Base-by-base conservation (phyloP, 2,888 invertebrate genomes). In the Oscheius onirici region DNA sequence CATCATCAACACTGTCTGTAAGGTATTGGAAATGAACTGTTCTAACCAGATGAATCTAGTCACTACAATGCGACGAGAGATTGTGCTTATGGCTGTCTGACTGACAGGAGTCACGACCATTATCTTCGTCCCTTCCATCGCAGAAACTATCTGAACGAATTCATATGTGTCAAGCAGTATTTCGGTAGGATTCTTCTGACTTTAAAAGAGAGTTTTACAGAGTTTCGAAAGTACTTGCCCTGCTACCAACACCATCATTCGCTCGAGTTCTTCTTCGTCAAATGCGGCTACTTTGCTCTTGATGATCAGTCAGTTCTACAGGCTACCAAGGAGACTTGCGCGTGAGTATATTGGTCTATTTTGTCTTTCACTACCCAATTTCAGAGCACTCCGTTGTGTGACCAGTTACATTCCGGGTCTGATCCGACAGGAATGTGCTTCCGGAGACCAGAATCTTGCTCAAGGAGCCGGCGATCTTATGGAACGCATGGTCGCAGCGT, bases 401-500 rank as follows among this genome's bases (percentile, higher is more conserved):
- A 70, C 70, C 24, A 61, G 63, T 1, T 63, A 61, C 41, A 70
- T 70, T 63, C 70, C 70, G n/a, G 63, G 55, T 5, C 24, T 70
- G 43, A 52, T 70, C 8, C n/a, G 63, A n/a, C 52, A 63, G 43
- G 61, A 70, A 20, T 70, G 70, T 54, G 63, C 70, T 15, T 51
- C 70, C 10, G 54, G 52, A 20, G 63, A 52, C 6, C 61, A 70
- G 52, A 26, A n/a, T 5, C 24, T 70, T 24, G 70, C 70, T 15
- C 13, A 51, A 41, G 70, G 55, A 43, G 70, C 70, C 1, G 70
- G 70, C 15, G 44, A 63, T 40, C 20, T 70, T 24, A 70, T 70
- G 70, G 63, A 70, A 22, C 34, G 63, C n/a, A 70, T 70, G 70
- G 70, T 70, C 20, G 28, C 61, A 10, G 70, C 70, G 3, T 70